These are phyloP conservation scores for Nomada goodeniana DNA, from an alignment of 2,888 invertebrate species.

Conservation along the genomic window DNA sequence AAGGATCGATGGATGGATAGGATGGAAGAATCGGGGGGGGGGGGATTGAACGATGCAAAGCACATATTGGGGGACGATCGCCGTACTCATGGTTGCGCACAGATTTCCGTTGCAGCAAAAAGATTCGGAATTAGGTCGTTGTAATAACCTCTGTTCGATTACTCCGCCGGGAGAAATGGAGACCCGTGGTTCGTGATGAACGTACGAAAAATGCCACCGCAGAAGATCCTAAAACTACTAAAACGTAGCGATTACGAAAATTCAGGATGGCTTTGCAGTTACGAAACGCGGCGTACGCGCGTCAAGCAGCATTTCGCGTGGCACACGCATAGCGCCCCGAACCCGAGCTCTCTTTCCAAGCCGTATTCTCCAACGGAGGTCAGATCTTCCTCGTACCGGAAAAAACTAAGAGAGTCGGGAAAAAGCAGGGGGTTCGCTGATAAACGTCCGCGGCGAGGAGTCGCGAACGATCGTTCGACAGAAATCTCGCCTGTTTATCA, in stretches of 20 bases:
- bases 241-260: no score
- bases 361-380: background rate
- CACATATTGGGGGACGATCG: background rate
- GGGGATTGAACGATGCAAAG: background rate
- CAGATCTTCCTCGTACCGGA: slow-evolving; percentile 1
- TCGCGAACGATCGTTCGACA: slow-evolving; percentile 7
- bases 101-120: background rate
- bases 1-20: background rate
- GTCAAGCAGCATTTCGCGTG: background rate
- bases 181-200: no score
- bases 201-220: no score
- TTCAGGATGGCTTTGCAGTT: no score
- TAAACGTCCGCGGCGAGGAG: slow-evolving; percentile 24
- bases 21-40: background rate
- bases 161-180: no score
- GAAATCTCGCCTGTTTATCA: slow-evolving; percentile 62
- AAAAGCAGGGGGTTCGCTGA: slow-evolving; percentile 4
- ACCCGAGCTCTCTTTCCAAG: background rate
- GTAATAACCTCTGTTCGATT: no score
- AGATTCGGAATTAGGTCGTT: no score
- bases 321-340: background rate
- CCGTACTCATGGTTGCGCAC: background rate
- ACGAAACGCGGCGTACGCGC: no score
- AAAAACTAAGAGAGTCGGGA: background rate
- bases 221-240: no score